These are phyloP conservation scores for Esox niger DNA, from an alignment of 2,113 vertebrate genomes.

Conservation along the genomic window DNA sequence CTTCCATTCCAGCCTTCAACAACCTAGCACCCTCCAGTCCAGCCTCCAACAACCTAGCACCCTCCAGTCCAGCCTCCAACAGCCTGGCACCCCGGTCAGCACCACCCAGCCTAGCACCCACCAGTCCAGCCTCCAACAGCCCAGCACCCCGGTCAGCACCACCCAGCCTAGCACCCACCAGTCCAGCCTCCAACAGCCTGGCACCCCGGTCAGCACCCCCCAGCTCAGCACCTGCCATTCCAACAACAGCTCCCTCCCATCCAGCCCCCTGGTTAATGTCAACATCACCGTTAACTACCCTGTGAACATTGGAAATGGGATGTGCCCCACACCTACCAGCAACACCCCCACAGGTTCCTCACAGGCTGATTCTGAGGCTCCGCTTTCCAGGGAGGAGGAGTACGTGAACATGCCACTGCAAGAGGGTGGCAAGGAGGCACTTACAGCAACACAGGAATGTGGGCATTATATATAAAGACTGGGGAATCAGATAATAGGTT, in stretches of 20 bases:
- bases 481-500: not conserved
- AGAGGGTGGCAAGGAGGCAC: slow-evolving; percentile 60
- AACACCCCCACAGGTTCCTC: slow-evolving; percentile 15
- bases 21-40: not conserved
- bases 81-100: too few relatives aligned
- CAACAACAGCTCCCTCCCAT: slow-evolving; percentile 47
- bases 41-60: not conserved
- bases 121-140: too few relatives aligned
- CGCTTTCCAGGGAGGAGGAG: slow-evolving; percentile 59
- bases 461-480: slow-evolving; percentile 4
- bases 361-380: slow-evolving; percentile 34
- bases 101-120: not conserved
- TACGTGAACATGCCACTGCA: slow-evolving; percentile 54
- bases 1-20: not conserved
- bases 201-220: not conserved
- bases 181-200: slow-evolving; percentile 38
- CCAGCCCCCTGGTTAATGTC: slow-evolving; percentile 63
- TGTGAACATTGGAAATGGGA: slow-evolving; percentile 42
- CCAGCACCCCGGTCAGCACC: not conserved
- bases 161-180: slow-evolving; percentile 26
- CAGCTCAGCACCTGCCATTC: slow-evolving; percentile 32
- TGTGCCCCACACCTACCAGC: slow-evolving; percentile 33
- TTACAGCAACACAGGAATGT: slow-evolving; percentile 60
- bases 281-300: slow-evolving; percentile 62
- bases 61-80: too few relatives aligned